These are phyloP conservation scores for Apis laboriosa DNA, from an alignment of 1,140 invertebrate genomes.

Conservation along the genomic window DNA sequence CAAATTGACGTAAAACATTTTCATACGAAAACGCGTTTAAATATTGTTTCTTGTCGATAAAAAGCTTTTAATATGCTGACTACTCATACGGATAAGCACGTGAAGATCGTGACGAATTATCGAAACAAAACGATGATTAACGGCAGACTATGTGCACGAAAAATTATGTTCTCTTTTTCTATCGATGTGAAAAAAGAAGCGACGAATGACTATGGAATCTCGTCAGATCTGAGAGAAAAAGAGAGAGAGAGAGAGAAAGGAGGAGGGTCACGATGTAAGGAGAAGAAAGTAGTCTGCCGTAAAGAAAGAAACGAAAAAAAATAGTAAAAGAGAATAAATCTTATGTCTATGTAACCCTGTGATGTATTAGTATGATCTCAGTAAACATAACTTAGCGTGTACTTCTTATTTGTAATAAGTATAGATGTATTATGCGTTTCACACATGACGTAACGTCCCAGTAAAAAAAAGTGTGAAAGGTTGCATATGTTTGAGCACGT, in stretches of 20 bases:
- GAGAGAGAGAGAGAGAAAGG: too few relatives aligned
- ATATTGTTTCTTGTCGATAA: not conserved
- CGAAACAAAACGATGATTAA: not conserved
- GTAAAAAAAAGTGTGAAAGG: slow-evolving; percentile 27
- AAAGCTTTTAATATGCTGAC: not conserved
- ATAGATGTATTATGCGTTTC: slow-evolving; percentile 62
- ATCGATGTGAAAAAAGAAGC: not conserved
- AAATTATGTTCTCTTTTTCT: not conserved
- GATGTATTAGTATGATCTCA: slow-evolving; percentile 82
- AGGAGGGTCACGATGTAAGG: not conserved
- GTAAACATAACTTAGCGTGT: slow-evolving; percentile 79
- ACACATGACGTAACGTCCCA: slow-evolving; percentile 24
- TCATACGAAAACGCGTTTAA: not conserved
- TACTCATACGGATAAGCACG: not conserved
- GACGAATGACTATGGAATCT: slow-evolving; percentile 54
- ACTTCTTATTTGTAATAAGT: slow-evolving; percentile 76
- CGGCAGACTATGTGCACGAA: slow-evolving; percentile 4
- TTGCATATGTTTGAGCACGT: slow-evolving; percentile 21
- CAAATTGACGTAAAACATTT: slow-evolving; percentile 13
- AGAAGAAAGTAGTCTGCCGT: slow-evolving; percentile 42
- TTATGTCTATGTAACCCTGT: slow-evolving; percentile 81
- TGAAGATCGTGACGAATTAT: not conserved
- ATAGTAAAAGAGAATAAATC: slow-evolving; percentile 67
- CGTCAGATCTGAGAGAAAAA: slow-evolving; percentile 45
- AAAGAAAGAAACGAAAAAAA: slow-evolving; percentile 64